Evolutionary conservation across 2,888 invertebrate species (phyloP).

Genomic region (Agriopis leucophaearia): DNA sequence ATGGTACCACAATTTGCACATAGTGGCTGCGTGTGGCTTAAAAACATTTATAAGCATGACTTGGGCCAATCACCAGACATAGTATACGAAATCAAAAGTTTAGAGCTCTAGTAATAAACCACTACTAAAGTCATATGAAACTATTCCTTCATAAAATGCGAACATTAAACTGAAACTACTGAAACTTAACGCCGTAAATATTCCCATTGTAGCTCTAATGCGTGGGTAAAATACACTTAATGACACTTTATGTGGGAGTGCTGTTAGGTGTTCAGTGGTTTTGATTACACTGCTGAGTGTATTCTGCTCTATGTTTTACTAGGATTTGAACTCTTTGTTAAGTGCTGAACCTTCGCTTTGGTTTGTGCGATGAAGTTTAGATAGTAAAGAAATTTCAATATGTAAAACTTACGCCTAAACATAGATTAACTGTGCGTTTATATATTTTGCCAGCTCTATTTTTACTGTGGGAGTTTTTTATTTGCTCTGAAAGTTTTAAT

Average conservation of each 20-base stretch:
- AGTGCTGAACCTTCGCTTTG: slow-evolving; percentile 9
- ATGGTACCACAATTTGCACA: no score
- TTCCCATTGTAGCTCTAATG: slow-evolving; percentile 15
- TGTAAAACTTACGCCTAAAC: not conserved
- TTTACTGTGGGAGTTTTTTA: no score
- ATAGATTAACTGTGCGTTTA: not conserved
- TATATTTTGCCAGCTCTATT: not conserved
- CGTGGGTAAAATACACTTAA: slow-evolving; percentile 24
- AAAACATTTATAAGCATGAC: no score
- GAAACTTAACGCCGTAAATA: slow-evolving; percentile 16
- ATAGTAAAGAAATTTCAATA: slow-evolving; percentile 2
- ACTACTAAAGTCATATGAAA: not conserved
- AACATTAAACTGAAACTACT: slow-evolving; percentile 19
- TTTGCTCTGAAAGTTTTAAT: no score
- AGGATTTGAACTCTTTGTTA: slow-evolving; percentile 6
- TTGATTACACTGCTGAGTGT: slow-evolving; percentile 22
- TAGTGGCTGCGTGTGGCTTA: no score
- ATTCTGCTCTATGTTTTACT: slow-evolving; percentile 18
- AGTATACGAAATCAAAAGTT: not conserved
- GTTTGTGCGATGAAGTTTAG: slow-evolving; percentile 10
- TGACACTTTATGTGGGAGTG: slow-evolving; percentile 25
- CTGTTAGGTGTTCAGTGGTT: slow-evolving; percentile 13
- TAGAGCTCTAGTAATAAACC: not conserved
- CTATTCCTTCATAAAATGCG: slow-evolving; percentile 12
- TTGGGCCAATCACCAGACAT: not conserved